phyloP scores from a whole-genome alignment of 1,140 invertebrate species.

The Drosophila arawakana region DNA sequence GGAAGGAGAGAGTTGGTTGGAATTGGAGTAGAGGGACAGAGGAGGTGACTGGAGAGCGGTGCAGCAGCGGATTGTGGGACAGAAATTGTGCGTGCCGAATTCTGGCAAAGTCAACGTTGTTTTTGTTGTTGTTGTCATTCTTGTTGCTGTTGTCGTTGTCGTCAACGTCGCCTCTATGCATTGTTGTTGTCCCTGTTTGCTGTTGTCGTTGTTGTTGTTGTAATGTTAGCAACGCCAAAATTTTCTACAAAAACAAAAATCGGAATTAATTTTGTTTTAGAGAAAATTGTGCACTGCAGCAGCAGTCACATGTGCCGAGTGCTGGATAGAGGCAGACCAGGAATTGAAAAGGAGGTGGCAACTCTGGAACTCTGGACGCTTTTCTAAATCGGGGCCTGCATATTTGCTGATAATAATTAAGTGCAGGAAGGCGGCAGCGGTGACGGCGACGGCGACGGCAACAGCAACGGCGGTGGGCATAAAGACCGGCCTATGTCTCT shows the following conservation, averaged over 20 bases:
- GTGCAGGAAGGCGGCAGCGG: constrained; percentile 69
- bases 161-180: constrained; percentile 53
- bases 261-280: constrained; percentile 83
- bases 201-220: constrained; percentile 47
- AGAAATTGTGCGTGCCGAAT: constrained; percentile 67
- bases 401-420: constrained; percentile 84
- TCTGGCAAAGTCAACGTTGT: constrained; percentile 36
- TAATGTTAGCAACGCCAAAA: constrained; percentile 75
- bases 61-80: constrained; percentile 46
- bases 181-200: constrained; percentile 54
- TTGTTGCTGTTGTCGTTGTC: constrained; percentile 28
- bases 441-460: constrained; percentile 47
- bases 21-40: neutral
- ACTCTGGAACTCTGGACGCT: constrained; percentile 6
- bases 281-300: constrained; percentile 69
- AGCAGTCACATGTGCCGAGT: constrained; percentile 22
- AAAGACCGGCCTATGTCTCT: constrained; percentile 52
- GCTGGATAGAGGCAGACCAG: neutral
- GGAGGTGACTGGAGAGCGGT: constrained; percentile 14
- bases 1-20: neutral
- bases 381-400: constrained; percentile 49
- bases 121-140: constrained; percentile 23
- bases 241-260: constrained; percentile 83
- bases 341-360: constrained; percentile 4
- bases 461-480: constrained; percentile 26